phyloP scores from a whole-genome alignment of 2,888 invertebrate genomes.

The Hydraecia micacea region DNA sequence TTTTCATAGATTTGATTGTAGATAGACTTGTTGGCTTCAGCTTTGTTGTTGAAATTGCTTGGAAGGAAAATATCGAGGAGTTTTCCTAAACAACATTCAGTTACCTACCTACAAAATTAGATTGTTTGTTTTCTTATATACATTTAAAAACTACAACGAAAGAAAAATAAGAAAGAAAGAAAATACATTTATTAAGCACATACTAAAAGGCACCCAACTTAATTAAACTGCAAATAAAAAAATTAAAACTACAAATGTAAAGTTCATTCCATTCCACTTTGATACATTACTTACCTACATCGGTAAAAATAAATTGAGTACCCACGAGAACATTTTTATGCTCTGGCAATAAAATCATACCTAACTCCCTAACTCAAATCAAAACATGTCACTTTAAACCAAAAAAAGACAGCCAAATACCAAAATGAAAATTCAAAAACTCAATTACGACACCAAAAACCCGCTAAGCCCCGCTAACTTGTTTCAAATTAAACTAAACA shows the following conservation, averaged over 20 bases:
- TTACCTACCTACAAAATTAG: not conserved
- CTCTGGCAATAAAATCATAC: not conserved
- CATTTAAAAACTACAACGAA: not conserved
- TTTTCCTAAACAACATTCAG: not conserved
- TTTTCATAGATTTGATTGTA: constrained; percentile 30
- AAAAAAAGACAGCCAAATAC: constrained; percentile 21
- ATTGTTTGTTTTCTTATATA: not conserved
- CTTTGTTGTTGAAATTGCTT: constrained; percentile 14
- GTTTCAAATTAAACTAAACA: constrained; percentile 56
- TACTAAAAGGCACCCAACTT: not conserved
- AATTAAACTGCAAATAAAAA: not conserved
- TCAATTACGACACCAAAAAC: constrained; percentile 53
- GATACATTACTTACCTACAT: not conserved
- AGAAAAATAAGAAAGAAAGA: not conserved
- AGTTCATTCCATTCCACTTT: not conserved
- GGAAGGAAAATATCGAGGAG: not conserved
- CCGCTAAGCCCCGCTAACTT: constrained; percentile 42
- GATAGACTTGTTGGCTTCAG: constrained; percentile 18
- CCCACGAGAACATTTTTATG: not conserved
- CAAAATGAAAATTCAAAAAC: constrained; percentile 49
- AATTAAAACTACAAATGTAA: not conserved
- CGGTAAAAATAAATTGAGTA: not conserved
- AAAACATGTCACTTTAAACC: constrained; percentile 18
- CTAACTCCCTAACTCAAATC: constrained; percentile 9
- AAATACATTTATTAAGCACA: not conserved